Conservation (phyloP, 2,113 vertebrate species). For the Sphyrna mokarran region DNA sequence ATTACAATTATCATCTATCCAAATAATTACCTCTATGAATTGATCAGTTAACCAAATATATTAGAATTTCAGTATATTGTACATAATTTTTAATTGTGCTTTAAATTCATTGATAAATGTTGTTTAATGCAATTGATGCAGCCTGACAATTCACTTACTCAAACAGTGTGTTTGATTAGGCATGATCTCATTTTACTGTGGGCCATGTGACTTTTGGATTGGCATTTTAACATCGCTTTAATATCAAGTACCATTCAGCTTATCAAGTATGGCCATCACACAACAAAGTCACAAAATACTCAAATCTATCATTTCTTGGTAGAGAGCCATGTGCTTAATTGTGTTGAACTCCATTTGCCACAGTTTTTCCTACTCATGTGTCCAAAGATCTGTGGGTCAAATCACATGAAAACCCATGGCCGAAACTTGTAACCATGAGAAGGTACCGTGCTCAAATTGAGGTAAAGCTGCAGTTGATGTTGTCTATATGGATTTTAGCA, state of each 20-base stretch:
- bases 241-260: not conserved
- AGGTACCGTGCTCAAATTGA: too few species aligned
- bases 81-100: not conserved
- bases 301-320: too few species aligned
- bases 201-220: not conserved
- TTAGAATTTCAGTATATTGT: not conserved
- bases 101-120: not conserved
- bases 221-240: not conserved
- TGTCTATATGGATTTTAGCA: too few species aligned
- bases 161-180: not conserved
- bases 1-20: not conserved
- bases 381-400: too few species aligned
- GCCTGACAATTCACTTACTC: not conserved
- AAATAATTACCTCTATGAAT: not conserved
- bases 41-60: not conserved
- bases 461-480: too few species aligned
- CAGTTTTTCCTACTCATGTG: too few species aligned
- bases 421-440: too few species aligned
- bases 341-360: too few species aligned
- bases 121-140: not conserved
- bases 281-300: too few species aligned
- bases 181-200: not conserved
- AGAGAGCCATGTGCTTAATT: too few species aligned
- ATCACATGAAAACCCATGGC: too few species aligned
- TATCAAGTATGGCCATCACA: too few species aligned